Conservation (phyloP, 2,113 vertebrate genomes). For the Microtus ochrogaster region DNA sequence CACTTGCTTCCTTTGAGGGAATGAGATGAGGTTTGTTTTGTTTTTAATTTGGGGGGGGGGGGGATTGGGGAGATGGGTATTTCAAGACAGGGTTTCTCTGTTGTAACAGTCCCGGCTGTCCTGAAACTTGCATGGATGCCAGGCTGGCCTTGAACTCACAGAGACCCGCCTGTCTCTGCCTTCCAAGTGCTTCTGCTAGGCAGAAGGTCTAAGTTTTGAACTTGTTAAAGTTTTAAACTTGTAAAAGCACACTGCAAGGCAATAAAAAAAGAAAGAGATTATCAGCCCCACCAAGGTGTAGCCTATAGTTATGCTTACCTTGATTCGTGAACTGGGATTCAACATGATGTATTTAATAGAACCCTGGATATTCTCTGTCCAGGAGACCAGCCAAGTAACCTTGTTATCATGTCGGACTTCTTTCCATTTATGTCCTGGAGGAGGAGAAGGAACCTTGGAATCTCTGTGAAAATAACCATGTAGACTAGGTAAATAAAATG, state of each 20-base stretch:
- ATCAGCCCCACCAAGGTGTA: neutral
- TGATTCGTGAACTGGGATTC: conserved; percentile 97
- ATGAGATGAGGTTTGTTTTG: too few relatives aligned
- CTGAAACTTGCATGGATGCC: too few relatives aligned
- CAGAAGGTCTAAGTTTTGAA: neutral
- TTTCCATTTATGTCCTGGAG: conserved; percentile 95
- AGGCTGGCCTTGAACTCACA: too few relatives aligned
- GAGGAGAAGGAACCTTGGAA: conserved; percentile 94
- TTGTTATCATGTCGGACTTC: conserved; percentile 97
- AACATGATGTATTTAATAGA: conserved; percentile 99
- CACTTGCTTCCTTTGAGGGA: neutral
- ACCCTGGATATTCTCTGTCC: conserved; percentile 98
- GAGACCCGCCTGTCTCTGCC: too few relatives aligned
- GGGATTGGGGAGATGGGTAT: too few relatives aligned
- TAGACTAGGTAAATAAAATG: neutral
- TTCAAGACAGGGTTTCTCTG: too few relatives aligned
- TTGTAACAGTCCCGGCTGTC: too few relatives aligned
- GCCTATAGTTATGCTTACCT: conserved; percentile 86
- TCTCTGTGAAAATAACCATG: conserved; percentile 87
- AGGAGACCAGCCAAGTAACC: conserved; percentile 97
- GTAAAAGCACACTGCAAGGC: neutral
- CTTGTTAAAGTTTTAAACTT: conserved; percentile 20
- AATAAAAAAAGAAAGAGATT: neutral
- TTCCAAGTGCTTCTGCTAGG: too few relatives aligned
- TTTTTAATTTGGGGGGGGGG: too few relatives aligned